Conservation (phyloP, 2,113 vertebrate genomes). For the Oncorhynchus kisutch region DNA sequence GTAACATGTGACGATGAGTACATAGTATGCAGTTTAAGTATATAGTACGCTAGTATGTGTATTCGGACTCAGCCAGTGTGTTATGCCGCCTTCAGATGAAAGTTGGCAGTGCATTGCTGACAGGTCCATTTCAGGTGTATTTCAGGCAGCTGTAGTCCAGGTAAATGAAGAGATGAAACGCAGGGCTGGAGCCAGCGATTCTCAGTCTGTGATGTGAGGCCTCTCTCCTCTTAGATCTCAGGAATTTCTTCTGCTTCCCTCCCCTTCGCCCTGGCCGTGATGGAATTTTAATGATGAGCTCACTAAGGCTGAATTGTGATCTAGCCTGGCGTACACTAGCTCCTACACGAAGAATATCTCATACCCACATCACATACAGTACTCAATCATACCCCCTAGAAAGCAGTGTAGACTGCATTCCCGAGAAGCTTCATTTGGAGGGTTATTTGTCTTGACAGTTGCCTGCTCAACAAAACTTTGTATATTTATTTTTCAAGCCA, state of each 20-base stretch:
- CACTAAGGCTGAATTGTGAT: slow-evolving; percentile 47
- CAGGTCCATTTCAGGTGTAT: slow-evolving; percentile 34
- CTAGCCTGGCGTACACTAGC: slow-evolving; percentile 8
- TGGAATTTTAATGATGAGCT: slow-evolving; percentile 65
- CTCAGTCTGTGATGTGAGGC: slow-evolving; percentile 49
- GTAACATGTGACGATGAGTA: too few relatives aligned
- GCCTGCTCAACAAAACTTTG: slow-evolving; percentile 44
- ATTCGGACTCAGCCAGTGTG: too few relatives aligned
- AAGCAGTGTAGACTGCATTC: slow-evolving; percentile 23
- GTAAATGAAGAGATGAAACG: slow-evolving; percentile 63
- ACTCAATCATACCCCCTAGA: slow-evolving; percentile 16
- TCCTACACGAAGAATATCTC: slow-evolving; percentile 28
- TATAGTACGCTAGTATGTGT: too few relatives aligned
- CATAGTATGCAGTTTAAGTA: too few relatives aligned
- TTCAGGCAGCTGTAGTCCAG: slow-evolving; percentile 44
- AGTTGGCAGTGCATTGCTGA: slow-evolving; percentile 46
- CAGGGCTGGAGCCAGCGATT: slow-evolving; percentile 30
- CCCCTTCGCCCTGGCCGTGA: slow-evolving; percentile 45
- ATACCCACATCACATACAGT: slow-evolving; percentile 18
- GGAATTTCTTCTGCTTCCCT: slow-evolving; percentile 32
- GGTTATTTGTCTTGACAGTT: slow-evolving; percentile 45
- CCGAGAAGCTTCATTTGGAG: slow-evolving; percentile 47
- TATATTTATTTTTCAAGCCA: slow-evolving; percentile 51
- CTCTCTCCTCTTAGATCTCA: slow-evolving; percentile 50
- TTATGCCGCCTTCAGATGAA: slow-evolving; percentile 46